Evolutionary conservation across 2,888 invertebrate species (phyloP).

Genomic region (Caenorhabditis sp.): DNA sequence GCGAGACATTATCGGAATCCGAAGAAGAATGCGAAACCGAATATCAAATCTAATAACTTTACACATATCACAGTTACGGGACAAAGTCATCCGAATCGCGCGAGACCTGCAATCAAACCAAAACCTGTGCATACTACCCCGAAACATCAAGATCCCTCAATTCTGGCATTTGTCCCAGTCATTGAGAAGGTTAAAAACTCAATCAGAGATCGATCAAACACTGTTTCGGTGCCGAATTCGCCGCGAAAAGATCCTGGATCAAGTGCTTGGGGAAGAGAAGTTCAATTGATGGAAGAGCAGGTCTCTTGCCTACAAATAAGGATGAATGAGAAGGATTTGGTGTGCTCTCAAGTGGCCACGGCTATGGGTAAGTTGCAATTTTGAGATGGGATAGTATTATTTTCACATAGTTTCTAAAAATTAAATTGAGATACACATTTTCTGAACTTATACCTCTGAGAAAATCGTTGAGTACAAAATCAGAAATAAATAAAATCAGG

Average conservation of each 20-base stretch:
- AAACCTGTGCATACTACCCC: not conserved
- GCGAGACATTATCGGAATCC: constrained; percentile 76
- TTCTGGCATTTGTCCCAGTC: constrained; percentile 12
- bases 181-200: constrained; percentile 28
- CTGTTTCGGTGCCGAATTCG: constrained; percentile 21
- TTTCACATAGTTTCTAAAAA: too few relatives aligned
- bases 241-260: constrained; percentile 12
- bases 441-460: too few relatives aligned
- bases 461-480: too few relatives aligned
- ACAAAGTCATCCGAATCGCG: constrained; percentile 57
- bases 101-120: not conserved
- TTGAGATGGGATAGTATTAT: not conserved
- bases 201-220: constrained; percentile 32
- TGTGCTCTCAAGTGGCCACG: constrained; percentile 39
- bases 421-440: too few relatives aligned
- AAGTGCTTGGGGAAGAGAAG: constrained; percentile 56
- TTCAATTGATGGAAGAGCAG: constrained; percentile 70
- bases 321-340: constrained; percentile 69
- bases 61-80: constrained; percentile 62
- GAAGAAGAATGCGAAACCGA: constrained; percentile 72
- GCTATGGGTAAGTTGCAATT: constrained; percentile 10
- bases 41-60: constrained; percentile 47
- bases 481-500: too few relatives aligned
- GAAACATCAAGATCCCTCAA: constrained; percentile 4
- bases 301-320: constrained; percentile 69